A percentile compares a stretch with the other conserved stretches of the same genome.
These are phyloP conservation scores for Ectobius pallidus DNA, from an alignment of 2,888 invertebrate genomes.

Conservation along the genomic window DNA sequence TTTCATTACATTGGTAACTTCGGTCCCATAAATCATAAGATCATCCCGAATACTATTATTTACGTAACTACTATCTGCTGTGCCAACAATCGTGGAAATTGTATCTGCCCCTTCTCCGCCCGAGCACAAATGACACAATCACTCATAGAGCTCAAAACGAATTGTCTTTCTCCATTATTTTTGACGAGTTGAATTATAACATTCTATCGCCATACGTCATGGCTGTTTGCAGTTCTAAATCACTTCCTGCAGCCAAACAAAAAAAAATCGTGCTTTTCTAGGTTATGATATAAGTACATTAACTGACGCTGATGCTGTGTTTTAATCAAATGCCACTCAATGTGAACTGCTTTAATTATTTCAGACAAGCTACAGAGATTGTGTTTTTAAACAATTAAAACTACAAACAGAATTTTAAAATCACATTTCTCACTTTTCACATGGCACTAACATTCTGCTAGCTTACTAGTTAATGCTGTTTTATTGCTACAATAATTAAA, in stretches of 20 bases:
- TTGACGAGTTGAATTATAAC: neutral
- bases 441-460: no score
- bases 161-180: neutral
- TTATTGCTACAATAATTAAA: no score
- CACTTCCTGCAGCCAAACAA: neutral
- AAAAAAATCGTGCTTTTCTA: no score
- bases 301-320: no score
- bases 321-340: no score
- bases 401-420: no score
- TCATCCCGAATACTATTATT: conserved; percentile 16
- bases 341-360: neutral
- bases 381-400: no score
- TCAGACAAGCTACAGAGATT: neutral
- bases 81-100: conserved; percentile 14
- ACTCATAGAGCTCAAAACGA: conserved; percentile 5
- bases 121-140: neutral
- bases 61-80: conserved; percentile 19
- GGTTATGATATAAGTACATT: no score
- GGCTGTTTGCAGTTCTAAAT: neutral
- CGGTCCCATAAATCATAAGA: conserved; percentile 26
- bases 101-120: neutral
- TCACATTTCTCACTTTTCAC: no score
- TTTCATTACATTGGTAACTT: conserved; percentile 18
- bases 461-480: no score
- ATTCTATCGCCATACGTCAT: neutral